phyloP scores from a whole-genome alignment of 2,113 vertebrate species.

The Ailurus styani region DNA sequence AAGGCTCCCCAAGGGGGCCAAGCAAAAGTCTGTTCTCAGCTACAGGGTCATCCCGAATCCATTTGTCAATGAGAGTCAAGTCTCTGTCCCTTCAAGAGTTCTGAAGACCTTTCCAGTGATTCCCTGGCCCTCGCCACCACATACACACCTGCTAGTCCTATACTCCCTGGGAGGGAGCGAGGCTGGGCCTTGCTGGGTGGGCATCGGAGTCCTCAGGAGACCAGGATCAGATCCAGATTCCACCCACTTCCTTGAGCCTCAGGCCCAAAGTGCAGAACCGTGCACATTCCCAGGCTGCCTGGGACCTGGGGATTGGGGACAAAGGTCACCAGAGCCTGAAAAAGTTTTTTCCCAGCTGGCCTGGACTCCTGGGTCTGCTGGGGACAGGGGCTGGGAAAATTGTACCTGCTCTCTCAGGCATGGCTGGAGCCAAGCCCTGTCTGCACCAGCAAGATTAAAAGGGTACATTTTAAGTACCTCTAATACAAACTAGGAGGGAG shows the following conservation, averaged over 20 bases:
- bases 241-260: background rate
- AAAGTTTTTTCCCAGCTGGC: background rate
- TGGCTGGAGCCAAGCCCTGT: accelerated
- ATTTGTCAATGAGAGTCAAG: background rate
- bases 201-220: background rate
- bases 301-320: background rate
- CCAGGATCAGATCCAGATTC: background rate
- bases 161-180: accelerated
- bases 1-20: background rate
- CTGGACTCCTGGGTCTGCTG: background rate
- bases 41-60: background rate
- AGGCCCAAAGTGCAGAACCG: background rate
- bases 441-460: background rate
- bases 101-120: background rate
- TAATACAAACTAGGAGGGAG: background rate
- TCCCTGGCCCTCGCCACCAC: background rate
- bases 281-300: background rate
- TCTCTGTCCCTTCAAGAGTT: background rate
- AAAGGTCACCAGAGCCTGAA: background rate
- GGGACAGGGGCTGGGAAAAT: background rate
- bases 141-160: background rate
- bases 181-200: background rate
- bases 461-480: accelerated
- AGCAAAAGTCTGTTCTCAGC: background rate
- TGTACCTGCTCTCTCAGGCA: background rate